These are phyloP conservation scores for Pseudomyrmex dendroicus DNA, from an alignment of 1,140 invertebrate species.

Conservation along the genomic window DNA sequence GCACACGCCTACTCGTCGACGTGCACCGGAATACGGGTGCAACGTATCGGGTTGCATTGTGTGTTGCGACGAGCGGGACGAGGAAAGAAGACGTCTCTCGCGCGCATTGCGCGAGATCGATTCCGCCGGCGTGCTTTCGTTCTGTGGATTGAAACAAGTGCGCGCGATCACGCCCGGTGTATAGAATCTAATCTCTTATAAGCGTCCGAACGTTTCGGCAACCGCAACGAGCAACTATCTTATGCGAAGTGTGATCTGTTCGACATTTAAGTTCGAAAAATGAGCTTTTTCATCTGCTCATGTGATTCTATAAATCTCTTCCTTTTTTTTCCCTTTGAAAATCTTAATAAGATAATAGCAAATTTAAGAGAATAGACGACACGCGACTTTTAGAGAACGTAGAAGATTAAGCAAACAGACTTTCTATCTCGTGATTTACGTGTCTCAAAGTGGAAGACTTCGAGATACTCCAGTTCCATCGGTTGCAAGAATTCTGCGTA, in stretches of 20 bases:
- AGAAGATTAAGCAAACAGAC: too few relatives aligned
- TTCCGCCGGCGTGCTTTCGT: constrained; percentile 25
- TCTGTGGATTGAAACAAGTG: constrained; percentile 20
- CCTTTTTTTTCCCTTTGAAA: too few relatives aligned
- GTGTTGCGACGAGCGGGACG: not conserved
- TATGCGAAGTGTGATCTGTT: too few relatives aligned
- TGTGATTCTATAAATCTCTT: not conserved
- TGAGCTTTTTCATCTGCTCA: not conserved
- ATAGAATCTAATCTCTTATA: not conserved
- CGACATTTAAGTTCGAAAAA: not conserved
- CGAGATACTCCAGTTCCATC: too few relatives aligned
- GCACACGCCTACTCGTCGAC: not conserved
- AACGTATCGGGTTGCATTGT: not conserved
- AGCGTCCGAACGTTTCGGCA: not conserved
- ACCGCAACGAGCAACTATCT: not conserved
- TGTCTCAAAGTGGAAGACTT: too few relatives aligned
- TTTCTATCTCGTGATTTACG: too few relatives aligned
- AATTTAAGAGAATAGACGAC: too few relatives aligned
- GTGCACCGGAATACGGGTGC: not conserved
- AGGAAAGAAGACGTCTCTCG: constrained; percentile 25
- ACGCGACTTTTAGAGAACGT: too few relatives aligned
- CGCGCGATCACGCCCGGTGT: not conserved
- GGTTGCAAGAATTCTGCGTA: too few relatives aligned
- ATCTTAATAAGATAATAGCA: too few relatives aligned
- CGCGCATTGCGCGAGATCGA: constrained; percentile 31